Conservation (phyloP, 2,113 vertebrate species). For the Perccottus glenii region DNA sequence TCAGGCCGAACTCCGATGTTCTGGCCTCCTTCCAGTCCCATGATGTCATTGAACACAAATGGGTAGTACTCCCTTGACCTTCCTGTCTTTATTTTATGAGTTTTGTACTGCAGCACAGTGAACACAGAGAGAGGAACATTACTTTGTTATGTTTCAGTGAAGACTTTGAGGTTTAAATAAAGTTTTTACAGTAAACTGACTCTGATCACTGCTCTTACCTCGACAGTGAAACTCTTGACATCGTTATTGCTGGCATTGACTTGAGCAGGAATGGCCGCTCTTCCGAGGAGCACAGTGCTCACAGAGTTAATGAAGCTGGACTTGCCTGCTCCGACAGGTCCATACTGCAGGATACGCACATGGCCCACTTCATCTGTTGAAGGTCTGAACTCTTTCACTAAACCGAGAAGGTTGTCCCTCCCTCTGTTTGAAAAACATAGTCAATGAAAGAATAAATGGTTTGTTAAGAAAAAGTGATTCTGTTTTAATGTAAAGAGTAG, state of each 20-base stretch:
- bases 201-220: neutral
- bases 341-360: constrained; percentile 2
- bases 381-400: constrained; percentile 1
- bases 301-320: constrained; percentile 5
- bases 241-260: neutral
- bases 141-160: too few species aligned
- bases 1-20: neutral
- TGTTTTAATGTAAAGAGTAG: neutral
- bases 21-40: neutral
- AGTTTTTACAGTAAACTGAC: too few species aligned
- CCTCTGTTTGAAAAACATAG: neutral
- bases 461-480: too few species aligned
- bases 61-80: neutral
- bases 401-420: neutral
- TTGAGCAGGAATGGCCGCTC: neutral
- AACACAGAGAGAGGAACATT: too few species aligned
- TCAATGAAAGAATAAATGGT: too few species aligned
- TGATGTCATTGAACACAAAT: constrained; percentile 5
- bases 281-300: neutral
- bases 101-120: constrained; percentile 3
- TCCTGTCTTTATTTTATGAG: neutral
- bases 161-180: too few species aligned
- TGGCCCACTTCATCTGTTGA: neutral
- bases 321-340: constrained; percentile 3
- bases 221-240: neutral